Conservation (phyloP, 2,888 invertebrate species). For the Lottia gigantea region DNA sequence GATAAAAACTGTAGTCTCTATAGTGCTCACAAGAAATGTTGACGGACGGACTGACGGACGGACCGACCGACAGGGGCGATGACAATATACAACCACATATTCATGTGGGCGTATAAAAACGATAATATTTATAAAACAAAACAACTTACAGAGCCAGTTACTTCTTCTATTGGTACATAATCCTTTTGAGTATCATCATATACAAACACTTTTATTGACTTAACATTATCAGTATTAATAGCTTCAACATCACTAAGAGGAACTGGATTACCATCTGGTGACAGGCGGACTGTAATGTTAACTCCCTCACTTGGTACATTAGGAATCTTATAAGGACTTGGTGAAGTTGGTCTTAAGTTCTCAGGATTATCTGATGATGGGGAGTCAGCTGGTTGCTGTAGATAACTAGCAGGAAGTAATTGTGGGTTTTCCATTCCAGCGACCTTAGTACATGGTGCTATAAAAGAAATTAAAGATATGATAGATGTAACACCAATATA, state of each 20-base stretch:
- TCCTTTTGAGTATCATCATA: background rate
- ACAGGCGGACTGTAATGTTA: background rate
- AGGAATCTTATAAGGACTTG: background rate
- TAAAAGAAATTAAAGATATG: background rate
- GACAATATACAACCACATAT: no score
- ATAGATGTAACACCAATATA: no score
- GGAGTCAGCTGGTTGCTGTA: background rate
- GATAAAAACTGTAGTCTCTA: no score
- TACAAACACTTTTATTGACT: background rate
- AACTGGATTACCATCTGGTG: background rate
- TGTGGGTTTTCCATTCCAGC: constrained; percentile 3
- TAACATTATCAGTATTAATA: background rate
- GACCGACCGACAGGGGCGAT: no score
- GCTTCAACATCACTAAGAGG: background rate
- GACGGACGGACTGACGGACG: no score
- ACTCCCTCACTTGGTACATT: background rate
- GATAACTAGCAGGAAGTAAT: background rate
- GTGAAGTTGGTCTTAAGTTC: background rate
- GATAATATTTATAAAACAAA: no score
- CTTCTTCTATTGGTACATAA: no score
- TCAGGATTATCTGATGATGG: constrained; percentile 1
- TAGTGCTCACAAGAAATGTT: no score
- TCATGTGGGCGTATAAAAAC: no score
- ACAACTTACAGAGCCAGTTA: no score
- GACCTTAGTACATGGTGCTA: background rate